Evolutionary conservation across 2,888 invertebrate species (phyloP).

Genomic region (Boloria euphrosyne): DNA sequence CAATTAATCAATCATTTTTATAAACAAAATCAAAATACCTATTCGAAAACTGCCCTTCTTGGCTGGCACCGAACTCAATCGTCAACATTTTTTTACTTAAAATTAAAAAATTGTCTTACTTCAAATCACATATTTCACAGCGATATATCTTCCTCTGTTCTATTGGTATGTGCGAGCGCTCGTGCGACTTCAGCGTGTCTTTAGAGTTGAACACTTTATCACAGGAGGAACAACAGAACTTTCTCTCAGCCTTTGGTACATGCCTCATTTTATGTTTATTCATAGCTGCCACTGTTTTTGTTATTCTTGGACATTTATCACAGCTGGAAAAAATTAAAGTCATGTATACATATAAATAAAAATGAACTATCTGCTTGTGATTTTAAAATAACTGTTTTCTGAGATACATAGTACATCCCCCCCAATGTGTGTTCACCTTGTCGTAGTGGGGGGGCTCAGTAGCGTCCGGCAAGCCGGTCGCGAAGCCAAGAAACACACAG

Average conservation of each 20-base stretch:
- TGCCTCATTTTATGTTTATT: constrained; percentile 79
- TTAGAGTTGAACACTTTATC: constrained; percentile 75
- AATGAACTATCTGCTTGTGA: not conserved
- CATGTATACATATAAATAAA: not conserved
- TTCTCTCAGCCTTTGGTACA: constrained; percentile 77
- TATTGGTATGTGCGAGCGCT: constrained; percentile 77
- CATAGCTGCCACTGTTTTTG: constrained; percentile 70
- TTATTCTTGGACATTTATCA: constrained; percentile 78
- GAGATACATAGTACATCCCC: no score
- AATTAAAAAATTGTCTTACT: constrained; percentile 60
- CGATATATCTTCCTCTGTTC: constrained; percentile 77
- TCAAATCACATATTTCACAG: constrained; percentile 76
- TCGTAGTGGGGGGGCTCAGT: no score
- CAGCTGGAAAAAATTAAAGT: constrained; percentile 60
- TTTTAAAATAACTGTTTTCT: not conserved
- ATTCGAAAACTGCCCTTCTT: no score
- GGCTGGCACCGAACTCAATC: not conserved
- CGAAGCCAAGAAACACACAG: no score
- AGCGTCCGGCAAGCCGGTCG: no score
- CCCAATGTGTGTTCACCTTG: no score
- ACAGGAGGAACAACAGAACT: constrained; percentile 72
- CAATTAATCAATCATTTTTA: no score
- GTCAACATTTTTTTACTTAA: not conserved
- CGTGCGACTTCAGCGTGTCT: constrained; percentile 77
- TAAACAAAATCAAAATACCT: no score